A percentile compares a stretch with the other conserved stretches of the same genome.
phyloP scores from a whole-genome alignment of 2,113 vertebrate species.

The Neogobius melanostomus region DNA sequence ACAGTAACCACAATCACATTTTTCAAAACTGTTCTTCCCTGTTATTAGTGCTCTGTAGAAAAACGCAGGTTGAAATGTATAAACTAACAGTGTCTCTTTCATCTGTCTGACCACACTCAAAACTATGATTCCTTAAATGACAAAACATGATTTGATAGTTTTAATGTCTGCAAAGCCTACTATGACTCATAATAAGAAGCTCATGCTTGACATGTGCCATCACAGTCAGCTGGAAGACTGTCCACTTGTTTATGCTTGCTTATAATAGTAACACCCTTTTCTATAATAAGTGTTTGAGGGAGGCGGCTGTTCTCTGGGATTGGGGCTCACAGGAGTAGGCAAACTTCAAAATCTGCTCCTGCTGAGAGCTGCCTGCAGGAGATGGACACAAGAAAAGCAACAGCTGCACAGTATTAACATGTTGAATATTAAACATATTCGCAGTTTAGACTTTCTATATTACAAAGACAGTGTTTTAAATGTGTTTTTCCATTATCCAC shows the following conservation, averaged over 20 bases:
- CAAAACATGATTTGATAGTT: background rate
- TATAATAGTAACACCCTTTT: conserved; percentile 21
- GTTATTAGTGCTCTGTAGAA: background rate
- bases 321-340: conserved; percentile 17
- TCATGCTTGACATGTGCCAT: conserved; percentile 11
- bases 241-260: conserved; percentile 16
- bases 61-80: no score
- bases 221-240: conserved; percentile 1
- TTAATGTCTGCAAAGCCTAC: background rate
- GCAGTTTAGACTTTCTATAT: background rate
- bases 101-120: background rate
- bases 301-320: conserved; percentile 24
- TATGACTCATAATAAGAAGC: background rate
- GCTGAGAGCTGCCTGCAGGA: conserved; percentile 19
- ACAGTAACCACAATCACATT: background rate
- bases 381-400: conserved; percentile 17
- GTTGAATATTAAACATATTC: background rate
- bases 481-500: background rate
- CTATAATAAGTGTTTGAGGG: conserved; percentile 15
- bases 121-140: background rate
- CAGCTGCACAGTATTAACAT: conserved; percentile 16
- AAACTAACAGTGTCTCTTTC: background rate
- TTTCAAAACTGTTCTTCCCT: background rate
- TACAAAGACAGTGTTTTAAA: background rate
- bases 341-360: conserved; percentile 27